phyloP scores from a whole-genome alignment of 2,113 vertebrate genomes.

The Charina bottae region DNA sequence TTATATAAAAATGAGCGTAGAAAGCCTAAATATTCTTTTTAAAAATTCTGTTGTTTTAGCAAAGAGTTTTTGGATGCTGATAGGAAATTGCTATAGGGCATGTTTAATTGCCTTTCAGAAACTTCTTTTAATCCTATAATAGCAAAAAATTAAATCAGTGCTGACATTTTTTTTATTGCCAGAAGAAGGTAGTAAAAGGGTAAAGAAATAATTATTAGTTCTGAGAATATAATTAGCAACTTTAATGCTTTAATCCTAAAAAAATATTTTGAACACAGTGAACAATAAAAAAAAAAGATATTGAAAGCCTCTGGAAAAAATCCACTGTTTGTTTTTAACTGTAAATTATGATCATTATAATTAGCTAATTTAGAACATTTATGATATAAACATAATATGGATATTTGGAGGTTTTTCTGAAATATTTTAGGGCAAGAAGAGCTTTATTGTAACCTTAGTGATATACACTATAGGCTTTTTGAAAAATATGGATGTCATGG shows the following conservation, averaged over 20 bases:
- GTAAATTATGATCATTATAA: constrained; percentile 83
- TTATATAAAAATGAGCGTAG: constrained; percentile 68
- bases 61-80: constrained; percentile 78
- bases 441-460: constrained; percentile 61
- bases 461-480: constrained; percentile 61
- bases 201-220: constrained; percentile 89
- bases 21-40: constrained; percentile 73
- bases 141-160: constrained; percentile 88
- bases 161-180: constrained; percentile 86
- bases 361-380: constrained; percentile 80
- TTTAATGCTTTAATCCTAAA: constrained; percentile 86
- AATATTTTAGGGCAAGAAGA: constrained; percentile 74
- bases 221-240: constrained; percentile 88
- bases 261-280: constrained; percentile 83
- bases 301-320: constrained; percentile 80
- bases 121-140: constrained; percentile 87
- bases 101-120: constrained; percentile 86
- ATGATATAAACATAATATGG: constrained; percentile 80
- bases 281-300: constrained; percentile 85
- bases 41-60: constrained; percentile 78
- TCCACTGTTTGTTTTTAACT: constrained; percentile 84
- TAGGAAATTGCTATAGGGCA: constrained; percentile 84
- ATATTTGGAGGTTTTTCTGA: constrained; percentile 72
- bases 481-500: constrained; percentile 37
- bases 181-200: constrained; percentile 88